Conservation (phyloP, 1,140 invertebrate genomes). For the Plutomurus gul region DNA sequence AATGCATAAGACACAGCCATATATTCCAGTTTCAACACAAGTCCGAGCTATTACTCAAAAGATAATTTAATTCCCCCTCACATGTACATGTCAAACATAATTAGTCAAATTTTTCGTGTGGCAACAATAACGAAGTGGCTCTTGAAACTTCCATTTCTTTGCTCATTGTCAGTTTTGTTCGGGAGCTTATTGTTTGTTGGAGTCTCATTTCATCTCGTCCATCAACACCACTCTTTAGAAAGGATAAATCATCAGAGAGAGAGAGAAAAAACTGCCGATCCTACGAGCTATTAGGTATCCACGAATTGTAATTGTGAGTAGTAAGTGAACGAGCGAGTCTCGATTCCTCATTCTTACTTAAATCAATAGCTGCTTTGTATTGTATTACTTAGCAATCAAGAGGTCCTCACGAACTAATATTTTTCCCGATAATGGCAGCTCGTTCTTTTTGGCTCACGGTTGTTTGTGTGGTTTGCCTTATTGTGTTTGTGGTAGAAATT, state of each 20-base stretch:
- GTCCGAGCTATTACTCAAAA: no score
- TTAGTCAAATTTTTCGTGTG: constrained; percentile 7
- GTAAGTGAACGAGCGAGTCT: no score
- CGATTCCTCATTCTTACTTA: background rate
- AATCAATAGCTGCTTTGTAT: background rate
- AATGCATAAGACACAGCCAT: no score
- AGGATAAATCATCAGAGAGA: background rate
- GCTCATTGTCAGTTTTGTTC: background rate
- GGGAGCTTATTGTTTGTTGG: background rate
- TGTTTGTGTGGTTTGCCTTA: background rate
- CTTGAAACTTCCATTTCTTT: background rate
- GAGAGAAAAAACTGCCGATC: background rate
- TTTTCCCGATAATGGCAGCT: background rate
- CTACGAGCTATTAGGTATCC: background rate
- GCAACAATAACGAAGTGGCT: background rate
- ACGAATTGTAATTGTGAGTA: background rate
- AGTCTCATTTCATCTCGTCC: background rate
- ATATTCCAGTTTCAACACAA: no score
- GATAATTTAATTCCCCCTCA: background rate
- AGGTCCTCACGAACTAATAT: background rate
- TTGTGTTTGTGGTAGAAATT: background rate
- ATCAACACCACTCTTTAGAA: background rate
- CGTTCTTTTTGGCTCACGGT: background rate
- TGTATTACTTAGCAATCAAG: background rate
- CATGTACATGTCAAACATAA: constrained; percentile 6